A percentile compares a stretch with the other conserved stretches of the same genome.
These are phyloP conservation scores for Periplaneta americana DNA, from an alignment of 1,140 invertebrate species.

Conservation along the genomic window DNA sequence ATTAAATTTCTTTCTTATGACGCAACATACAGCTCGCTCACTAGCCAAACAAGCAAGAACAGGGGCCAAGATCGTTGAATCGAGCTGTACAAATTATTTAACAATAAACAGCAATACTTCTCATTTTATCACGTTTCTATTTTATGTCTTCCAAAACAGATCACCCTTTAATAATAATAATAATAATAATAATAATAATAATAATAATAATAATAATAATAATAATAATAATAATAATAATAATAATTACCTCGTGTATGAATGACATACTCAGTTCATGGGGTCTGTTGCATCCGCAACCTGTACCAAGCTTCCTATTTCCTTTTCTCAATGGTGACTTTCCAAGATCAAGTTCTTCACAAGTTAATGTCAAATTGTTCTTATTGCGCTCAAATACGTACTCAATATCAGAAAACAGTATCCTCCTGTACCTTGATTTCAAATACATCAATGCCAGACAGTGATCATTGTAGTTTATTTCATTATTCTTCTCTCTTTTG, in stretches of 20 bases:
- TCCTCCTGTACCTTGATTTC: neutral
- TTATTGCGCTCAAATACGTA: neutral
- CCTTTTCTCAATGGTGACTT: neutral
- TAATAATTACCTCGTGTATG: neutral
- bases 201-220: too few species aligned
- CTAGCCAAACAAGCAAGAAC: too few species aligned
- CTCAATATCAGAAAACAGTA: neutral
- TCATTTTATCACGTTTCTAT: too few species aligned
- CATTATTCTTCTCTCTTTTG: neutral
- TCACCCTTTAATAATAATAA: too few species aligned
- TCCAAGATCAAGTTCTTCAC: neutral
- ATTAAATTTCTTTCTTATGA: too few species aligned
- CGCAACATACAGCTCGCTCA: too few species aligned
- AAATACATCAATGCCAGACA: neutral
- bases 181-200: too few species aligned
- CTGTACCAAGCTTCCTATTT: neutral
- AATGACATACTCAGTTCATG: neutral
- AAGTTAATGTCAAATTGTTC: neutral
- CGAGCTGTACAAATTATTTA: too few species aligned
- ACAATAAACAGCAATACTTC: too few species aligned
- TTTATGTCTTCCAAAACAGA: too few species aligned
- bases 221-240: too few species aligned
- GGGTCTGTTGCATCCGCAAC: neutral
- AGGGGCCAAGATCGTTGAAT: too few species aligned
- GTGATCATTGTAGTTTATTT: neutral